These are phyloP conservation scores for Drosophila trichaetosa DNA, from an alignment of 2,888 invertebrate species.

Conservation along the genomic window DNA sequence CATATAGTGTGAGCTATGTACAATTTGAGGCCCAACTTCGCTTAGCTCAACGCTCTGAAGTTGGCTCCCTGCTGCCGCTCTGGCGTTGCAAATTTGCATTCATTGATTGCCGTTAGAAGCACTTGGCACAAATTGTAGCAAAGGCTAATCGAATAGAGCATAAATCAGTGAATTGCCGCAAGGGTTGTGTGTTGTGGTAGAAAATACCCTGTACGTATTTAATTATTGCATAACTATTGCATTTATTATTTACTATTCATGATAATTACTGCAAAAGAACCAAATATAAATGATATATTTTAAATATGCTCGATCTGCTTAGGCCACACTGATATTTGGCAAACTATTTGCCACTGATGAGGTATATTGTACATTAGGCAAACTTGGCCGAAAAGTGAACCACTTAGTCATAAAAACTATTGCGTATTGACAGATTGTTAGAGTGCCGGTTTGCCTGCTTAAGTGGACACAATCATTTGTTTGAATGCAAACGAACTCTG, in stretches of 20 bases:
- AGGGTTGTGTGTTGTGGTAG: background rate
- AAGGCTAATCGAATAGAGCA: constrained; percentile 12
- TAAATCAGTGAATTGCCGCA: constrained; percentile 4
- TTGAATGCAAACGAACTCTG: constrained; percentile 47
- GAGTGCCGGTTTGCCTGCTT: constrained; percentile 2
- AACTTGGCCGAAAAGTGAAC: background rate
- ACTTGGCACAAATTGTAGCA: constrained; percentile 50
- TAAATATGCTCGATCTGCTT: background rate
- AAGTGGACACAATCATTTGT: constrained; percentile 30
- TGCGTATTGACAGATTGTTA: constrained; percentile 4
- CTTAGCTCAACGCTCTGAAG: background rate
- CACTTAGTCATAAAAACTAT: constrained; percentile 4
- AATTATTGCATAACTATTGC: background rate
- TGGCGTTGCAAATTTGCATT: constrained; percentile 50
- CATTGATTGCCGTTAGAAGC: constrained; percentile 55
- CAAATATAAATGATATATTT: background rate
- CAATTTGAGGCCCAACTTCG: constrained; percentile 1
- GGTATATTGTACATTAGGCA: background rate
- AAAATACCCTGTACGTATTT: background rate
- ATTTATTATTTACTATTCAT: background rate
- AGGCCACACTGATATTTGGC: background rate
- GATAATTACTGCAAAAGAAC: background rate
- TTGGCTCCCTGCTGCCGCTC: background rate
- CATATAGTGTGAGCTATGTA: constrained; percentile 19
- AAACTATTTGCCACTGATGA: background rate